phyloP scores from a whole-genome alignment of 1,140 invertebrate genomes.

The Vanessa tameamea region DNA sequence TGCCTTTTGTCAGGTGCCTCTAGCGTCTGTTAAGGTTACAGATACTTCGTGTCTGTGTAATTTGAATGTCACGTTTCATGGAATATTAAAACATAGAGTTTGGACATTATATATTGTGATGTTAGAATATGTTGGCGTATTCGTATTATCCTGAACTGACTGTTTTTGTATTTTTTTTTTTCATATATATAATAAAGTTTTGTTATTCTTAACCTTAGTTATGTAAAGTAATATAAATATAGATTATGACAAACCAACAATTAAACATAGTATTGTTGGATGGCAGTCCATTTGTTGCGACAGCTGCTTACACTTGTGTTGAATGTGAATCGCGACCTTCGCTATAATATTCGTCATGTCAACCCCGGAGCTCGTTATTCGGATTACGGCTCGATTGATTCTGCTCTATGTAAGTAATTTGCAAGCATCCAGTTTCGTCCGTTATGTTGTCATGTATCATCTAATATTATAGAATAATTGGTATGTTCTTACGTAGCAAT shows the following conservation, averaged over 20 bases:
- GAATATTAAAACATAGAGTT: background rate
- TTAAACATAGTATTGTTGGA: constrained; percentile 25
- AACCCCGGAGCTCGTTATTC: constrained; percentile 39
- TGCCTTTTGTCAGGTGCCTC: constrained; percentile 28
- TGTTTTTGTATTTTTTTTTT: background rate
- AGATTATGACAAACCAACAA: constrained; percentile 5
- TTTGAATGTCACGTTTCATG: constrained; percentile 44
- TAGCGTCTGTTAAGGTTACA: constrained; percentile 17
- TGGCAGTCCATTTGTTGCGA: constrained; percentile 25
- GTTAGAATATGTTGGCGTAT: background rate
- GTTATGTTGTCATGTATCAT: background rate
- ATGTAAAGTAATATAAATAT: constrained; percentile 29
- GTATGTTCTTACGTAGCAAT: too few relatives aligned
- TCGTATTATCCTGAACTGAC: background rate
- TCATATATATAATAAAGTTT: background rate
- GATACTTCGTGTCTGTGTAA: constrained; percentile 45
- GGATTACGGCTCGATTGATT: constrained; percentile 36
- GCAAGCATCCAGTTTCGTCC: background rate
- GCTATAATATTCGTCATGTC: constrained; percentile 31
- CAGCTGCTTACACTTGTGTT: constrained; percentile 36
- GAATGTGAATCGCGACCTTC: constrained; percentile 33
- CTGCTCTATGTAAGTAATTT: constrained; percentile 44
- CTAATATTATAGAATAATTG: too few relatives aligned
- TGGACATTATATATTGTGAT: background rate
- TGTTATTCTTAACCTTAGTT: background rate